Percentiles rank a stretch among this genome's conserved stretches.
phyloP scores from a whole-genome alignment of 92 coral and sea anemone species.

The Palythoa grandiflora region DNA sequence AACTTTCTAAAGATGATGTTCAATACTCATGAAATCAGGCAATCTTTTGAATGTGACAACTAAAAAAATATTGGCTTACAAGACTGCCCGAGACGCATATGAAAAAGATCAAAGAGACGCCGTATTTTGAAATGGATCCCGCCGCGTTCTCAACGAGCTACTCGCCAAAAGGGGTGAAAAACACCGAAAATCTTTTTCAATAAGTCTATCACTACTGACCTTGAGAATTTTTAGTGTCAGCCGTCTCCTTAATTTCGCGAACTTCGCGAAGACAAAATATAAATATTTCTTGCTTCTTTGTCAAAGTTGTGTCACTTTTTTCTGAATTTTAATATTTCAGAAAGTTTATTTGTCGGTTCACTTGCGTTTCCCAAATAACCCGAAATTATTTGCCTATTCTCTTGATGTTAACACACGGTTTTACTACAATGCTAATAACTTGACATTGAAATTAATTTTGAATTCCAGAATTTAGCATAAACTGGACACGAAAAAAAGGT shows the following conservation, averaged over 20 bases:
- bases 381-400: background rate
- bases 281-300: background rate
- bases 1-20: background rate
- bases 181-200: conserved; percentile 32
- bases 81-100: background rate
- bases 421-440: conserved; percentile 7
- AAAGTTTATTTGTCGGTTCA: background rate
- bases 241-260: too few relatives aligned
- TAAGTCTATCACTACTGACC: too few relatives aligned
- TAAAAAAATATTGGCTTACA: background rate
- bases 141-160: background rate
- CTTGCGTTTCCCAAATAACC: background rate
- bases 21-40: background rate
- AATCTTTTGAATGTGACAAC: background rate
- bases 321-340: background rate
- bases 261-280: background rate
- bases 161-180: background rate
- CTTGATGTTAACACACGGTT: background rate
- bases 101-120: conserved; percentile 31
- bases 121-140: background rate
- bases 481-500: background rate
- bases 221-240: too few relatives aligned
- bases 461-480: conserved; percentile 40
- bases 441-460: conserved; percentile 2
- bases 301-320: background rate